Percentiles rank a stretch among this genome's conserved stretches.
Evolutionary conservation across 1,140 invertebrate species (phyloP).

Genomic region (Teleogryllus occipitalis): DNA sequence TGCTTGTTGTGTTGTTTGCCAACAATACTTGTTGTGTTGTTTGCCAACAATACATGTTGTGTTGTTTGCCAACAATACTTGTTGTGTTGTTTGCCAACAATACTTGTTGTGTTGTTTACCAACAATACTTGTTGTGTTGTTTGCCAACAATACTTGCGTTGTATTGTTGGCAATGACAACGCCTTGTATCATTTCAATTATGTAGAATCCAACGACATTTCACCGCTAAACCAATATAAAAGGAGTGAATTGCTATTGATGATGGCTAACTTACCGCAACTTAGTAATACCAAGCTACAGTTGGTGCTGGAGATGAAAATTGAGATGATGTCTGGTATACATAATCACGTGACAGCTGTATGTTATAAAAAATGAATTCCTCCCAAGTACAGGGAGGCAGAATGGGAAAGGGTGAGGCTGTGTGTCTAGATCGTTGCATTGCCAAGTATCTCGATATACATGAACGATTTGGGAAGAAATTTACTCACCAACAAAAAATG

Average conservation of each 20-base stretch:
- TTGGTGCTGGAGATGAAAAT: constrained; percentile 91
- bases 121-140: no score
- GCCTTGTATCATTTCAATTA: no score
- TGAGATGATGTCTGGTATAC: constrained; percentile 99
- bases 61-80: no score
- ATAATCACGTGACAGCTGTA: constrained; percentile 82
- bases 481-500: constrained; percentile 51
- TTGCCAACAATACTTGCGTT: no score
- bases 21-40: no score
- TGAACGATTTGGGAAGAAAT: constrained; percentile 91
- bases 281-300: constrained; percentile 76
- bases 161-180: no score
- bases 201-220: no score
- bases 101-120: no score
- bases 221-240: no score
- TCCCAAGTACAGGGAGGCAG: constrained; percentile 83
- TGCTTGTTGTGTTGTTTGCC: no score
- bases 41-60: no score
- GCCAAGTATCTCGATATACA: constrained; percentile 97
- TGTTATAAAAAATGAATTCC: constrained; percentile 96
- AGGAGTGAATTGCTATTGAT: constrained; percentile 16
- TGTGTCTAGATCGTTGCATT: constrained; percentile 95
- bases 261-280: constrained; percentile 54
- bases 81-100: no score
- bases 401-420: constrained; percentile 95